These are phyloP conservation scores for Autographa gamma DNA, from an alignment of 2,888 invertebrate genomes.

Conservation along the genomic window DNA sequence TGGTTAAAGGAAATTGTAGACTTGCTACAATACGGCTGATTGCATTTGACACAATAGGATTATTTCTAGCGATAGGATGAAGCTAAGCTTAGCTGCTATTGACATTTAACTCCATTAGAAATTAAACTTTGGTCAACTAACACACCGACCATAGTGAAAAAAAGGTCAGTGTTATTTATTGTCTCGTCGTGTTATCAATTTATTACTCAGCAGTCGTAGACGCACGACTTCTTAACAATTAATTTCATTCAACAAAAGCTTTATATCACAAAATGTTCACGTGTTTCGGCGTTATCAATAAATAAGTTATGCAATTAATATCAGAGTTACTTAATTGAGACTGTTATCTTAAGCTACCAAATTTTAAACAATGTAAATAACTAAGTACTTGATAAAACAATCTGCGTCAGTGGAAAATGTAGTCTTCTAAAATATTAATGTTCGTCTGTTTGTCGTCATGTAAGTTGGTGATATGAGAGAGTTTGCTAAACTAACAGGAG, in stretches of 20 bases:
- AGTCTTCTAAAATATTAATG: neutral
- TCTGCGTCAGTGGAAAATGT: neutral
- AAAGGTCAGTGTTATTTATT: neutral
- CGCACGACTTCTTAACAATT: neutral
- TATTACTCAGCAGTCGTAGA: neutral
- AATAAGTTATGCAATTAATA: neutral
- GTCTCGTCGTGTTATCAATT: neutral
- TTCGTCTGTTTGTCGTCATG: neutral
- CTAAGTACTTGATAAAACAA: neutral
- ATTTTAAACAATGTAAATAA: neutral
- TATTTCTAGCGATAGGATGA: constrained; percentile 18
- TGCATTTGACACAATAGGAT: constrained; percentile 27
- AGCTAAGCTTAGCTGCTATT: neutral
- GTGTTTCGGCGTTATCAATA: constrained; percentile 9
- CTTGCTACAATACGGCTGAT: constrained; percentile 16
- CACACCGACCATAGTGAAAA: neutral
- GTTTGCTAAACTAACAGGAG: too few species aligned
- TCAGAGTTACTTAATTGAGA: constrained; percentile 6
- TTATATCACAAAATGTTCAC: constrained; percentile 5
- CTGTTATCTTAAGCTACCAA: neutral
- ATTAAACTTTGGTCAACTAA: neutral
- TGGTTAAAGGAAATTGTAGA: constrained; percentile 13
- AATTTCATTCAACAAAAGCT: neutral
- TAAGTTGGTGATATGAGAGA: too few species aligned
- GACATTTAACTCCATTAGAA: neutral